Percentiles rank a stretch among this genome's conserved stretches.
phyloP scores from a whole-genome alignment of 2,797 vertebrate genomes.

The Tapirus indicus region DNA sequence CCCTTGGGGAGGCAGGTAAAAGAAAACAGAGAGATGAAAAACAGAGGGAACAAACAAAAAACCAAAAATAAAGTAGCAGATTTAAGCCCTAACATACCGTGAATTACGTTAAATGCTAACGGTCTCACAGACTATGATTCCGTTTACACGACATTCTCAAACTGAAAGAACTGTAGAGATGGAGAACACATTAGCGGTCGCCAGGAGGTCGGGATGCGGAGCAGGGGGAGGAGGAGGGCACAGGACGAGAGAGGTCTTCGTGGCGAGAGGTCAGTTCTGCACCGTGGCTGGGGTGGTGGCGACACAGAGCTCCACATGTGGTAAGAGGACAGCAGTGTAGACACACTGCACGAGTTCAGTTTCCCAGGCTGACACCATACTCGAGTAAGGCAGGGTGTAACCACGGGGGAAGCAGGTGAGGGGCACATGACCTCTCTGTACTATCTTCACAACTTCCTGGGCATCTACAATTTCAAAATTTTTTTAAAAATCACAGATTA shows the following conservation, averaged over 20 bases:
- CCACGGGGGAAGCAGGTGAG: neutral
- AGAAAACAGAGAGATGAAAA: neutral
- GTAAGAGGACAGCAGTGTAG: neutral
- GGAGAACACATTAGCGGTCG: neutral
- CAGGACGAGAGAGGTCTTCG: neutral
- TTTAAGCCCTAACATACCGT: neutral
- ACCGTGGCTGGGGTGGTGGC: neutral
- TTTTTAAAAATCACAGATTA: neutral
- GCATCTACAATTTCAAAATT: neutral
- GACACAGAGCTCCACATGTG: neutral
- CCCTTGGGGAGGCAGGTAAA: neutral
- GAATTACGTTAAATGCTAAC: neutral
- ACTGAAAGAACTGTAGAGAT: neutral
- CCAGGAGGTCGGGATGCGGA: neutral
- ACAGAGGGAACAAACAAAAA: neutral
- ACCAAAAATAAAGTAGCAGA: neutral
- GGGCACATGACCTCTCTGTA: neutral
- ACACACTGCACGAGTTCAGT: neutral
- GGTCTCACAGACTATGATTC: neutral
- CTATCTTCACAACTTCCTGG: neutral
- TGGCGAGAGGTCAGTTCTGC: no score
- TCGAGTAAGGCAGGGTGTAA: neutral
- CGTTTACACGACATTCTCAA: neutral
- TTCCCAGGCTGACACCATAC: neutral
- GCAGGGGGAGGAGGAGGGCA: accelerated